Evolutionary conservation across 2,888 invertebrate species (phyloP).

Genomic region (Eupithecia exiguata): DNA sequence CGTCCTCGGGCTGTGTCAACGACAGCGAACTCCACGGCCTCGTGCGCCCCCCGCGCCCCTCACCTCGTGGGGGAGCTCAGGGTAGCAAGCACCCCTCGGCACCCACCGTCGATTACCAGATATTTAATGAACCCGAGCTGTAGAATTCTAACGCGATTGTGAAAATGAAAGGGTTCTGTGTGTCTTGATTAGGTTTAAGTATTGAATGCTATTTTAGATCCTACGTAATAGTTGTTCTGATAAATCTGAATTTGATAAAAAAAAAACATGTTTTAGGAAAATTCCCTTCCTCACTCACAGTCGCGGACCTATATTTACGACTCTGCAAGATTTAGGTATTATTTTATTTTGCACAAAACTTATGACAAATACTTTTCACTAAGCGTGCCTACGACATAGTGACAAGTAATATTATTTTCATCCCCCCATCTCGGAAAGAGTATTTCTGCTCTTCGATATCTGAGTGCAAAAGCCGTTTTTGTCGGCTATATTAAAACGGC

Average conservation of each 20-base stretch:
- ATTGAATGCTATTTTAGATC: neutral
- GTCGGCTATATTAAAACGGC: too few relatives aligned
- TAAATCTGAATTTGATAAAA: neutral
- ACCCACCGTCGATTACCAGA: conserved; percentile 58
- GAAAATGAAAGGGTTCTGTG: conserved; percentile 13
- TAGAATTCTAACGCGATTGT: conserved; percentile 21
- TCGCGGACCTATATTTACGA: too few relatives aligned
- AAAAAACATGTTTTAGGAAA: too few relatives aligned
- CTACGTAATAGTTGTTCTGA: neutral
- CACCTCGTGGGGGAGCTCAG: conserved; percentile 42
- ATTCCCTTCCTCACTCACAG: too few relatives aligned
- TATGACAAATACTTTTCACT: too few relatives aligned
- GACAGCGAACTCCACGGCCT: conserved; percentile 69
- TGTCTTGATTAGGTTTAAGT: neutral
- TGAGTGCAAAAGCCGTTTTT: too few relatives aligned
- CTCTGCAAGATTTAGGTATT: neutral
- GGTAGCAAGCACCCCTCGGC: conserved; percentile 37
- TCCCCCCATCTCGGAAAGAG: too few relatives aligned
- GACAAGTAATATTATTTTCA: too few relatives aligned
- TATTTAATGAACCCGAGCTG: conserved; percentile 58
- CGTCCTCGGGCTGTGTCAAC: conserved; percentile 79
- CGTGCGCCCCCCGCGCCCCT: conserved; percentile 56
- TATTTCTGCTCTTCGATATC: too few relatives aligned
- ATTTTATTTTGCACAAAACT: too few relatives aligned
- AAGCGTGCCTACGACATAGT: too few relatives aligned